Evolutionary conservation across 1,140 invertebrate species (phyloP), one percentile per base, ranked within the genome.

Genomic region (Neuroterus valhalla): DNA sequence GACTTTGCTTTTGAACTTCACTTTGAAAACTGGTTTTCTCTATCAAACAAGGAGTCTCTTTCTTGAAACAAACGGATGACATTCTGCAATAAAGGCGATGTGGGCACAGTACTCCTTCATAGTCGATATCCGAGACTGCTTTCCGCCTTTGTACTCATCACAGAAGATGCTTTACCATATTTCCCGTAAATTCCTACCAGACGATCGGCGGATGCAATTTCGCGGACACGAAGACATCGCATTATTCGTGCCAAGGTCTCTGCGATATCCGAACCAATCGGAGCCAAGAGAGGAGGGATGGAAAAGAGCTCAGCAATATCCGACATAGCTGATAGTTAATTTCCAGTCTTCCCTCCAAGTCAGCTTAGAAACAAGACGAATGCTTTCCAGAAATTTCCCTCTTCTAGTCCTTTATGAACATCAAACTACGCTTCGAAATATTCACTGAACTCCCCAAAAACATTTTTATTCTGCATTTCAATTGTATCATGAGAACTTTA

Each of bases 251-350:
- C 52, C 52, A 55, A 55, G 52, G 52, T 55, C 52, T 55, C 52
- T 23, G 19, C 19, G 52, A 55, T 55, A 55, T 55, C 52, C 19
- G 52, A 55, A 55, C 52, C 52, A 55, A 55, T 55, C 52, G 52
- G 19, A 14, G 52, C 19, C 26, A 55, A 48, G 26, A 55, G 21
- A 31, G 17, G 11, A 52, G 52, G 52, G 52, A 55, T 55, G 52
- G 52, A 55, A 55, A 55, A 55, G 52, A 55, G 52, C 52, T 55
- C 52, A 55, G 52, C 68, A 75, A 75, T 75, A 75, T 75, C 73
- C 73, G 73, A 48, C 52, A 17, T 75, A 69, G 73, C 52, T 75
- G 73, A 70, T 75, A 67, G 73, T 69, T 70, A 70, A 75, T 75
- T 67, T 70, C 73, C 70, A 48, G 43, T 31, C 66, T 75, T 75